These are phyloP conservation scores for Fopius arisanus DNA, from an alignment of 1,140 invertebrate genomes.

Conservation along the genomic window DNA sequence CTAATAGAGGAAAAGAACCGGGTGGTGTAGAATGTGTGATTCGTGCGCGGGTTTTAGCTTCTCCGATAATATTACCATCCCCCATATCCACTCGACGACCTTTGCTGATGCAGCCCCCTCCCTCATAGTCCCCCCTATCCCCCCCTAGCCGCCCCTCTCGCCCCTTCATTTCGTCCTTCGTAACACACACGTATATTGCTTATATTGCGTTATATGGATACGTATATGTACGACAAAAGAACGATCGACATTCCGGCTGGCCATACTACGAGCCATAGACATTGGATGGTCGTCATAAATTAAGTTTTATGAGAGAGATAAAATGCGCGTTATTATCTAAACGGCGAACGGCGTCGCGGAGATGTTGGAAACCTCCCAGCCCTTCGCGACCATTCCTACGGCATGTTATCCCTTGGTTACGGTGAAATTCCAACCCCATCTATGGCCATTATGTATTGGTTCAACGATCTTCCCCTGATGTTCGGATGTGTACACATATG, in stretches of 20 bases:
- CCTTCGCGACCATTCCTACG: constrained; percentile 29
- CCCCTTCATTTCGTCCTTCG: background rate
- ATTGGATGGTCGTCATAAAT: constrained; percentile 61
- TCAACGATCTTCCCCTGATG: constrained; percentile 15
- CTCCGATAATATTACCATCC: constrained; percentile 48
- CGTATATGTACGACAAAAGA: constrained; percentile 25
- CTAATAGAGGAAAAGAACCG: constrained; percentile 15
- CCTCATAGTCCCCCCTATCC: background rate
- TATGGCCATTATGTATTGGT: constrained; percentile 25
- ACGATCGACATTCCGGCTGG: constrained; percentile 35
- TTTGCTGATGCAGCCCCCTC: constrained; percentile 35
- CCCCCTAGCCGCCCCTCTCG: background rate
- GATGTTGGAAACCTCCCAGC: constrained; percentile 45
- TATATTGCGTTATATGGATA: constrained; percentile 22
- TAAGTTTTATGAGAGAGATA: constrained; percentile 66
- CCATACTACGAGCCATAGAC: constrained; percentile 50
- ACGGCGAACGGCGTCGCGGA: constrained; percentile 61
- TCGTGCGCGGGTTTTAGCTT: constrained; percentile 35
- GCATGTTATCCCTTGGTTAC: constrained; percentile 23
- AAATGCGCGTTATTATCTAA: constrained; percentile 67
- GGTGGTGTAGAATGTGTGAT: background rate
- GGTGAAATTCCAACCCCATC: constrained; percentile 20
- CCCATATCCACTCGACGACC: constrained; percentile 43
- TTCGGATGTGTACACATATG: background rate
- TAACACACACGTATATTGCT: background rate